These are phyloP conservation scores for Campaea margaritaria DNA, from an alignment of 2,888 invertebrate species.

Conservation along the genomic window DNA sequence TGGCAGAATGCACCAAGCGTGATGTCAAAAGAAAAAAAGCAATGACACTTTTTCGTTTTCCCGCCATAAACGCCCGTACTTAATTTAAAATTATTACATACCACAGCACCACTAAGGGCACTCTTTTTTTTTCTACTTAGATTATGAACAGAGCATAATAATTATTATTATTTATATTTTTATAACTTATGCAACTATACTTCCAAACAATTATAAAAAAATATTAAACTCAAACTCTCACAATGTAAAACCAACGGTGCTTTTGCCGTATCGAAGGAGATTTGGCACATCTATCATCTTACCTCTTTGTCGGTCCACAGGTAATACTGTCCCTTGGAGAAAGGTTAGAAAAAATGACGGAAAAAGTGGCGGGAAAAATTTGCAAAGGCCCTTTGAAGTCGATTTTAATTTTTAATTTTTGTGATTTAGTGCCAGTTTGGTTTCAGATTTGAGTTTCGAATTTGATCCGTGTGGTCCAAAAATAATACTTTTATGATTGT, in stretches of 20 bases:
- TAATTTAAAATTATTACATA: too few species aligned
- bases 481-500: too few species aligned
- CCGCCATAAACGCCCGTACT: too few species aligned
- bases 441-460: background rate
- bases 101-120: too few species aligned
- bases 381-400: constrained; percentile 35
- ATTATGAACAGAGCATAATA: too few species aligned
- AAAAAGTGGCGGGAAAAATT: constrained; percentile 25
- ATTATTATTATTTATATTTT: too few species aligned
- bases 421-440: constrained; percentile 21
- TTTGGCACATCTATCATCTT: constrained; percentile 51
- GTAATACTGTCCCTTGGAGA: constrained; percentile 48
- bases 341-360: constrained; percentile 47
- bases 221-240: background rate
- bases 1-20: too few species aligned
- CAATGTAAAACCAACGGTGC: constrained; percentile 30
- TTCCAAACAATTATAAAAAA: background rate
- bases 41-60: too few species aligned
- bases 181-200: constrained; percentile 12
- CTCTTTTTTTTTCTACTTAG: too few species aligned
- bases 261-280: constrained; percentile 36
- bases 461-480: background rate
- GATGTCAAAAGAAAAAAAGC: too few species aligned
- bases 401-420: constrained; percentile 26
- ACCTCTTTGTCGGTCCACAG: constrained; percentile 51